phyloP scores from a whole-genome alignment of 2,797 vertebrate genomes.

The Acomys russatus region DNA sequence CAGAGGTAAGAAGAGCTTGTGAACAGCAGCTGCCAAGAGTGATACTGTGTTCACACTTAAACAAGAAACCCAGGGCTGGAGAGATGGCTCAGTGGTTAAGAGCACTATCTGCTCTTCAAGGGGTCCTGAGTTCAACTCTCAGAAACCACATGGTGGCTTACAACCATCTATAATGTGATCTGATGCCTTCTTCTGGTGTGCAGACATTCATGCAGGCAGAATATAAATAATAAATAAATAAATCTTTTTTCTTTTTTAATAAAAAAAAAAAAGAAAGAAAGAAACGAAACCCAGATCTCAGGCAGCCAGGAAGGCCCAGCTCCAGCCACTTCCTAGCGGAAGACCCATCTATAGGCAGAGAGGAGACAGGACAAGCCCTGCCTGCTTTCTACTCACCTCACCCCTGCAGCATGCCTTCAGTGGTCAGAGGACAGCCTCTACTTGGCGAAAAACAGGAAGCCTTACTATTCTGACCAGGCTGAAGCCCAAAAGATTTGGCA shows the following conservation, averaged over 20 bases:
- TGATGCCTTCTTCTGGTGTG: too few species aligned
- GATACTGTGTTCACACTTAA: neutral
- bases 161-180: too few species aligned
- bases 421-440: neutral
- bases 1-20: too few species aligned
- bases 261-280: too few species aligned
- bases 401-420: neutral
- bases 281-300: neutral
- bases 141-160: too few species aligned
- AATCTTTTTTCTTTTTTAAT: too few species aligned
- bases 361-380: neutral
- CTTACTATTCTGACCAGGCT: neutral
- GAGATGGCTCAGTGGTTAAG: too few species aligned
- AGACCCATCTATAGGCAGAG: rapidly evolving
- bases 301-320: slow-evolving; percentile 2
- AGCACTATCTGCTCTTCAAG: too few species aligned
- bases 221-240: too few species aligned
- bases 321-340: neutral
- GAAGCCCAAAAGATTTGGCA: neutral
- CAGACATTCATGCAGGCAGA: too few species aligned
- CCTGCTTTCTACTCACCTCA: neutral
- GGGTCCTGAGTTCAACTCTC: too few species aligned
- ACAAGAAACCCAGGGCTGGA: neutral
- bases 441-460: neutral
- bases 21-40: neutral